Base-by-base conservation (phyloP, 2,797 vertebrate species). In the Scomberomorus guttatus region DNA sequence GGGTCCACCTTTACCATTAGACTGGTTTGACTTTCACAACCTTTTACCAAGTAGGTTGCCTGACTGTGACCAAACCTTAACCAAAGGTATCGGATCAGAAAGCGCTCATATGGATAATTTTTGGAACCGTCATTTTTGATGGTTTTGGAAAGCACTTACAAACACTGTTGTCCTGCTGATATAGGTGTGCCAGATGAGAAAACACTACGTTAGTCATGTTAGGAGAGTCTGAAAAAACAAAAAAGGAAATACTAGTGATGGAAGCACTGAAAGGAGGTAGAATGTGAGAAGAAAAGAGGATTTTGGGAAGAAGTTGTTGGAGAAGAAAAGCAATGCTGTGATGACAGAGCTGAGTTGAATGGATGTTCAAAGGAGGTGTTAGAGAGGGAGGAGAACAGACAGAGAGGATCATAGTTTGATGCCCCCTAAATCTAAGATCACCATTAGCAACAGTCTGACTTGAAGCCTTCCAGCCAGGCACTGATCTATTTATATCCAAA, bases 401-500 rank as follows among this genome's bases (percentile, higher is more conserved):
- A 18, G 60, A 60, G 55, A 32, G 20, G 25, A 62, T 72, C 11
- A 63, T 17, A 62, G 1, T 70, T 65, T 65, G 58, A 75, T 71
- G 29, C 6, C 17, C 25, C 12, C 6, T 14, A 46, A 48, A 11
- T 52, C 32, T 37, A 55, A 64, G 32, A 51, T 59, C 44, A 66
- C n/a, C 24, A 32, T 69, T 65, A 75, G 50, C 18, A 64, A 42
- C 3, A 27, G 17, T 27, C 24, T 25, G 59, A 25, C 32, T 55
- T 71, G 37, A 54, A 72, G 29, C 57, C 66, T 62, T 75, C 12
- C 34, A 32, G 71, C 13, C 62, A 34, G 34, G 18, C 20, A 17
- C 10, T 42, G 37, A 61, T 75, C 54, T 77, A 48, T 77, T 76
- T 66, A 37, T 39, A 61, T 44, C 70, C 46, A 52, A 29, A 66